A percentile compares a stretch with the other conserved stretches of the same genome.
phyloP scores from a whole-genome alignment of 2,113 vertebrate species.

The Pleuronectes platessa region DNA sequence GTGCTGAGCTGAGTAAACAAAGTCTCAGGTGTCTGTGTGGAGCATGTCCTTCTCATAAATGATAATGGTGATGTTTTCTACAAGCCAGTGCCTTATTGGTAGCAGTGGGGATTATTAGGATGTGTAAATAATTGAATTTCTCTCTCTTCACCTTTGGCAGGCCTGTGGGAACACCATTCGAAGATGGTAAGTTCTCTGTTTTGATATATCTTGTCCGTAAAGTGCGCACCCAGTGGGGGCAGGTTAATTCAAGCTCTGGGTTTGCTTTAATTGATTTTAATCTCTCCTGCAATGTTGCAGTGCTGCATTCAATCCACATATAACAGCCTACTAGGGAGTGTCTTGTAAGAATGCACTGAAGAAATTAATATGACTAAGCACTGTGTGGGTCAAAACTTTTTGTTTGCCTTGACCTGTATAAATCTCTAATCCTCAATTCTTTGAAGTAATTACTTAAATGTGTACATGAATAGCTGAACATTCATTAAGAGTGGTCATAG shows the following conservation, averaged over 20 bases:
- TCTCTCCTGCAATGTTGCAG: not conserved
- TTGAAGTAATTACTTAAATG: too few relatives aligned
- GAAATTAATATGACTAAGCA: too few relatives aligned
- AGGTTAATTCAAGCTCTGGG: not conserved
- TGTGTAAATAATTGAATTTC: constrained; percentile 20
- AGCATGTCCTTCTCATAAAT: not conserved
- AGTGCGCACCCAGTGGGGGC: not conserved
- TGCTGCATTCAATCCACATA: constrained; percentile 7
- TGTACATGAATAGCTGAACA: too few relatives aligned
- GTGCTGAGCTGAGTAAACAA: constrained; percentile 38
- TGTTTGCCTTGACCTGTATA: too few relatives aligned
- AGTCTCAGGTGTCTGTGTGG: constrained; percentile 6
- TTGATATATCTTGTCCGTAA: constrained; percentile 21
- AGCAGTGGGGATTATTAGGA: constrained; percentile 14
- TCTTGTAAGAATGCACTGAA: not conserved
- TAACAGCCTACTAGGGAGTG: not conserved
- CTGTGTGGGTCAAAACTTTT: too few relatives aligned
- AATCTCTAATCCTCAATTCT: too few relatives aligned
- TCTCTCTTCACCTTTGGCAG: constrained; percentile 78
- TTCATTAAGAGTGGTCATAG: too few relatives aligned
- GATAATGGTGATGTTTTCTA: not conserved
- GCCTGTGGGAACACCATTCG: constrained; percentile 98
- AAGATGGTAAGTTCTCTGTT: constrained; percentile 90
- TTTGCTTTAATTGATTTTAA: not conserved
- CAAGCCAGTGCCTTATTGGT: not conserved